phyloP scores from a whole-genome alignment of 2,888 invertebrate species.

The Unio pictorum region DNA sequence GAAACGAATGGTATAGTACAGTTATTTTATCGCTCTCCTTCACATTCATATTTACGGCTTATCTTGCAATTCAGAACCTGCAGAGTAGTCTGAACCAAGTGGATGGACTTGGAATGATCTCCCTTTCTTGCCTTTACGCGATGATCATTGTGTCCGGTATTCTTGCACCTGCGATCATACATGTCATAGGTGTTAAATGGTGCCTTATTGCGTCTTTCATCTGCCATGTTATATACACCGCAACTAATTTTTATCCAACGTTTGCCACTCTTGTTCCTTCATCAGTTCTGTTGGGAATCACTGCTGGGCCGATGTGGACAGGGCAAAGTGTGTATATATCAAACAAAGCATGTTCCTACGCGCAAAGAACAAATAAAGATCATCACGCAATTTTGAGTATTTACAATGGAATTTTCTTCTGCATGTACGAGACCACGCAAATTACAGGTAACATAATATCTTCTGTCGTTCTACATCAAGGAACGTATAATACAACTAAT shows the following conservation, averaged over 20 bases:
- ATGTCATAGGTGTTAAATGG: constrained; percentile 55
- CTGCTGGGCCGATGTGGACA: constrained; percentile 64
- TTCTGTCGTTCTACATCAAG: constrained; percentile 55
- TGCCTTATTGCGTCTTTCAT: constrained; percentile 53
- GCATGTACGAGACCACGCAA: constrained; percentile 60
- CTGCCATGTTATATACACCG: constrained; percentile 56
- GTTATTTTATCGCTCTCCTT: constrained; percentile 55
- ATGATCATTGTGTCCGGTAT: constrained; percentile 62
- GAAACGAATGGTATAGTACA: constrained; percentile 29
- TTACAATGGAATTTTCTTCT: constrained; percentile 64
- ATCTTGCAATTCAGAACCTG: constrained; percentile 62
- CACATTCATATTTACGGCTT: constrained; percentile 60
- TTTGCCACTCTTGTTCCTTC: constrained; percentile 57
- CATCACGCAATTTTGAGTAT: constrained; percentile 53
- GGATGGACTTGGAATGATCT: constrained; percentile 54
- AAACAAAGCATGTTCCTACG: constrained; percentile 54
- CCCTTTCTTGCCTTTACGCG: constrained; percentile 60
- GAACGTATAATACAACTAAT: constrained; percentile 27
- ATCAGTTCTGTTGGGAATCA: constrained; percentile 56
- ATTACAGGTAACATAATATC: constrained; percentile 65
- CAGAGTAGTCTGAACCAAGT: constrained; percentile 63
- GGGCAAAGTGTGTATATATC: constrained; percentile 64
- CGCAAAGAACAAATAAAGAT: constrained; percentile 40
- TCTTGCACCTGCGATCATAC: constrained; percentile 59
- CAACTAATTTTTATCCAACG: constrained; percentile 61